Evolutionary conservation across 2,888 invertebrate species (phyloP).

Genomic region (Aricia artaxerxes): DNA sequence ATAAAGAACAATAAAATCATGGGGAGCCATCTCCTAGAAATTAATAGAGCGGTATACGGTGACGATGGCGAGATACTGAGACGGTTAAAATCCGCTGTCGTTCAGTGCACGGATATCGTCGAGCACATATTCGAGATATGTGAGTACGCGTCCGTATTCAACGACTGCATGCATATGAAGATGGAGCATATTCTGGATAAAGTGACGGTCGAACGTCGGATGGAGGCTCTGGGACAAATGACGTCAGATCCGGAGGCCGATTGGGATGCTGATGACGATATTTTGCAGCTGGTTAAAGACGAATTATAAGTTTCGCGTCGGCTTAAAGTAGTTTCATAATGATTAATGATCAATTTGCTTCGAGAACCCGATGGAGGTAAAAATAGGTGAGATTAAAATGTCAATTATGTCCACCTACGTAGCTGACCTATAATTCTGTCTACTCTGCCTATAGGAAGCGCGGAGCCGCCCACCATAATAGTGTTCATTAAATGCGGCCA

Average conservation of each 20-base stretch:
- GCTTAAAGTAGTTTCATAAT: neutral
- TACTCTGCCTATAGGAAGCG: neutral
- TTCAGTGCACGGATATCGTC: slow-evolving; percentile 55
- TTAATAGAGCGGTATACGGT: slow-evolving; percentile 62
- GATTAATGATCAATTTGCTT: neutral
- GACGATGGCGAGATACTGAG: slow-evolving; percentile 66
- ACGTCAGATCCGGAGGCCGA: slow-evolving; percentile 56
- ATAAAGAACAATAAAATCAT: slow-evolving; percentile 65
- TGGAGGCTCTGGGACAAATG: slow-evolving; percentile 70
- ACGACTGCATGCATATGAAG: slow-evolving; percentile 75
- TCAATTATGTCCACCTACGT: neutral
- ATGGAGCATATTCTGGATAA: slow-evolving; percentile 73
- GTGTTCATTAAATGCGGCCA: neutral
- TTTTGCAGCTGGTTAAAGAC: slow-evolving; percentile 64
- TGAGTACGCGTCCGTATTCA: slow-evolving; percentile 69
- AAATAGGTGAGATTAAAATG: slow-evolving; percentile 7
- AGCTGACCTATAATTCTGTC: too few species aligned
- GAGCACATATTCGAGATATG: slow-evolving; percentile 69
- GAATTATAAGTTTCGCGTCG: slow-evolving; percentile 50
- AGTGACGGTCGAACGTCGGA: slow-evolving; percentile 66
- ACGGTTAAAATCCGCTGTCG: slow-evolving; percentile 57
- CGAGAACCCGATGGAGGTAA: neutral
- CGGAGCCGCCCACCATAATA: neutral
- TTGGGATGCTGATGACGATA: slow-evolving; percentile 64
- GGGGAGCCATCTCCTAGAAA: slow-evolving; percentile 55